Evolutionary conservation across 2,113 vertebrate species (phyloP), one percentile per base, ranked within the genome.

Genomic region (Pteronura brasiliensis): DNA sequence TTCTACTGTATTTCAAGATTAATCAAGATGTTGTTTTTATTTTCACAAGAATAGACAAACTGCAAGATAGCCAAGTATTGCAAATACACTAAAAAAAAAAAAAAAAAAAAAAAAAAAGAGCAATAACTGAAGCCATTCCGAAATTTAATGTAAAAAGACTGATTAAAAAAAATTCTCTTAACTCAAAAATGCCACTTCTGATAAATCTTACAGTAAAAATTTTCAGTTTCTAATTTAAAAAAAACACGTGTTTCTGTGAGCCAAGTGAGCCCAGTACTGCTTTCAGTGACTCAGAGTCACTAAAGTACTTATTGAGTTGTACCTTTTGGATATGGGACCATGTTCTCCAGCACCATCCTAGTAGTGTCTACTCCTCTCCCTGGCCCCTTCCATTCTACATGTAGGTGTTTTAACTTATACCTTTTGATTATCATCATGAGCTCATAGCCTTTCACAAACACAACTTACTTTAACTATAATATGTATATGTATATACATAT

Each of bases 1-100:
- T 99, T 99, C 72, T 99, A 99, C 98, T 99, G 99, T 97, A 99
- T 99, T 98, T 99, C 99, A 96, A 99, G 99, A 98, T 99, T 99
- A 98, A 99, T 99, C 86, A 99, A 98, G 89, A 93, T 99, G 99
- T 97, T 99, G 99, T 98, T 99, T 99, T 98, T 72, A 39, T 36
- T 99, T 99, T 29, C 49, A 34, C 5, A 99, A 99, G 98, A 99
- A 99, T 0, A 99, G 99, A 7, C 99, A 99, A 95, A 99, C 98
- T 92, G 99, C 99, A n/a, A 99, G 99, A 96, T 99, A 99, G 15
- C 99, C 99, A 0, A 99, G 98, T 95, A 99, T 93, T 79, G 98
- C 99, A 95, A 99, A 98, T 95, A 99, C 98, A 0, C 99, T 99
- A 93, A 99, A 98, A 59, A 25, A 59, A 59, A 99, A 98, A 79